A percentile compares a stretch with the other conserved stretches of the same genome.
Conservation (phyloP, 2,888 invertebrate genomes). For the Laothoe populi region DNA sequence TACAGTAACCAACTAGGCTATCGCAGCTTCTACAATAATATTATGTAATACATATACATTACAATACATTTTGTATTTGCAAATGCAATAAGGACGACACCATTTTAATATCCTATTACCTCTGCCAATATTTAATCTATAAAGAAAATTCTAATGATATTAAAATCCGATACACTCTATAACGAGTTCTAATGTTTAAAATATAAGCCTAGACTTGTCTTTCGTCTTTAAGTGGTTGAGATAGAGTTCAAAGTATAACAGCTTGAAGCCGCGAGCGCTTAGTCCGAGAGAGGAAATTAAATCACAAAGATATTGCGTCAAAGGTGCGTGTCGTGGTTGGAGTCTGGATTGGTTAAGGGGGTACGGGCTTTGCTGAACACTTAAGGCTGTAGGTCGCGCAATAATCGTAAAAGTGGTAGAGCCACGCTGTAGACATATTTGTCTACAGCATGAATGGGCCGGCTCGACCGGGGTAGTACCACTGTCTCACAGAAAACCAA, state of each 20-base stretch:
- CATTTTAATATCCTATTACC: neutral
- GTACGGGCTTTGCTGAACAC: no score
- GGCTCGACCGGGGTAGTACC: no score
- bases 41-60: no score
- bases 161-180: slow-evolving; percentile 18
- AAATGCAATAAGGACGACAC: neutral
- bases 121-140: neutral
- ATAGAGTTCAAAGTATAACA: slow-evolving; percentile 3
- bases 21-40: no score
- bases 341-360: neutral
- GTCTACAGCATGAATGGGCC: no score
- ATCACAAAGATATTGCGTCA: slow-evolving; percentile 41
- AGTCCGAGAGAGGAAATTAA: slow-evolving; percentile 35
- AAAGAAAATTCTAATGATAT: slow-evolving; percentile 16
- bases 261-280: neutral
- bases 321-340: slow-evolving; percentile 35
- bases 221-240: neutral
- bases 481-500: no score
- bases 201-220: neutral
- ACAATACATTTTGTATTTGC: no score
- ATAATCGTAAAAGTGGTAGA: no score
- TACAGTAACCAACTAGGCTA: no score
- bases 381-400: no score
- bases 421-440: no score
- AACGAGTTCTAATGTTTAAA: slow-evolving; percentile 20